Evolutionary conservation across 2,797 vertebrate genomes (phyloP).

Genomic region (Oreochromis grahami): DNA sequence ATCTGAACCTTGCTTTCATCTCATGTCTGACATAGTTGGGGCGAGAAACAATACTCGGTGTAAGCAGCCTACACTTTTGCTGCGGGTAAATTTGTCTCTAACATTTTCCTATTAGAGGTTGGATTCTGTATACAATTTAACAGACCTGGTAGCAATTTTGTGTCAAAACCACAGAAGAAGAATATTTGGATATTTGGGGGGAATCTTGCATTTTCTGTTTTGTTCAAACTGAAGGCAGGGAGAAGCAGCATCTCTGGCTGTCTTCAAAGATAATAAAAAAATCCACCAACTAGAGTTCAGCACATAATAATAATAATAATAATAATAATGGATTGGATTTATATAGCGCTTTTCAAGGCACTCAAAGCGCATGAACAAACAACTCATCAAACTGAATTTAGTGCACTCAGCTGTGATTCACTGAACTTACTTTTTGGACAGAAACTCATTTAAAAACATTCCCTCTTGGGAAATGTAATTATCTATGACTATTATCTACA

Average conservation of each 20-base stretch:
- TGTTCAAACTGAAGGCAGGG: background rate
- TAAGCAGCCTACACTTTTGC: background rate
- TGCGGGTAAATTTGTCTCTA: background rate
- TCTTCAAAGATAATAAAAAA: background rate
- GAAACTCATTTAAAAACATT: background rate
- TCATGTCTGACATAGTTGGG: background rate
- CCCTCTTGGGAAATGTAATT: background rate
- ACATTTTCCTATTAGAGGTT: background rate
- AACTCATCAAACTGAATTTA: background rate
- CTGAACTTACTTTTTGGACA: background rate
- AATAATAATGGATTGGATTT: too few species aligned
- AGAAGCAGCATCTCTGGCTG: background rate
- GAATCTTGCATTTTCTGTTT: background rate
- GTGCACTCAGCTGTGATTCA: background rate
- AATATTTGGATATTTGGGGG: background rate
- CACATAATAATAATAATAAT: background rate
- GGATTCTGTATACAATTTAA: background rate
- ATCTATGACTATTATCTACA: background rate
- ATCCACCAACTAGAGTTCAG: background rate
- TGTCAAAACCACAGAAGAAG: background rate
- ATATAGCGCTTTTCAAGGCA: too few species aligned
- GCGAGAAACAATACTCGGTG: background rate
- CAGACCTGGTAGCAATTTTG: background rate
- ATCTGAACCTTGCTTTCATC: constrained; percentile 18
- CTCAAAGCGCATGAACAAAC: background rate